Evolutionary conservation across 2,888 invertebrate species (phyloP), one percentile per base, ranked within the genome.

Genomic region (Campaea margaritaria): DNA sequence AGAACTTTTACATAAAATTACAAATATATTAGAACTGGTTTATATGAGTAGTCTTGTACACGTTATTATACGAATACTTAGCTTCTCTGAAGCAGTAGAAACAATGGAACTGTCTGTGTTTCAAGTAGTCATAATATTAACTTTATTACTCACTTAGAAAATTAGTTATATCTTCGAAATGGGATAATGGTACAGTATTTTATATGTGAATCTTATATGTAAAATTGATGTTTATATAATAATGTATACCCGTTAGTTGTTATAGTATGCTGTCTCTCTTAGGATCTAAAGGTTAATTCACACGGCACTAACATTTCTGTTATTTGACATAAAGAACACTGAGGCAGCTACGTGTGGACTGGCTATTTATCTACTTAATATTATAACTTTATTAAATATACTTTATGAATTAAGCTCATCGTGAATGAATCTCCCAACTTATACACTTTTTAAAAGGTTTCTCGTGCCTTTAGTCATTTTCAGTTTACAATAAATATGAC

Each of bases 191-290:
- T n/a, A 8, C 13, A 44, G 44, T 44, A 27, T 44, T 3, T 44
- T 46, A n/a, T 15, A 53, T 53, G 13, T 16, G 28, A 44, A 45
- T 46, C 28, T 39, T 41, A 53, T 53, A 46, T 21, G 21, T 5
- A 21, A 31, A 38, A 46, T 46, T 53, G 45, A 16, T 53, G 53
- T 53, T 46, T 39, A 53, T 15, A 38, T 38, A 45, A 38, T 15
- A 10, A 21, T 21, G 21, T 21, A 21, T 21, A 28, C 38, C 14
- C 12, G 44, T 60, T 55, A 38, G 31, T 46, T 50, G 34, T 41
- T 52, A 44, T n/a, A 42, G 4, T n/a, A 38, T 34, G 16, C 14
- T 52, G 12, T 38, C 15, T 31, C 16, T 11, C 16, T 9, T 41
- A 16, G 21, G 13, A 11, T 36, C 7, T 52, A 21, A 27, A 13